A percentile compares a stretch with the other conserved stretches of the same genome.
Evolutionary conservation across 2,797 vertebrate species (phyloP).

Genomic region (Xyrichtys novacula): DNA sequence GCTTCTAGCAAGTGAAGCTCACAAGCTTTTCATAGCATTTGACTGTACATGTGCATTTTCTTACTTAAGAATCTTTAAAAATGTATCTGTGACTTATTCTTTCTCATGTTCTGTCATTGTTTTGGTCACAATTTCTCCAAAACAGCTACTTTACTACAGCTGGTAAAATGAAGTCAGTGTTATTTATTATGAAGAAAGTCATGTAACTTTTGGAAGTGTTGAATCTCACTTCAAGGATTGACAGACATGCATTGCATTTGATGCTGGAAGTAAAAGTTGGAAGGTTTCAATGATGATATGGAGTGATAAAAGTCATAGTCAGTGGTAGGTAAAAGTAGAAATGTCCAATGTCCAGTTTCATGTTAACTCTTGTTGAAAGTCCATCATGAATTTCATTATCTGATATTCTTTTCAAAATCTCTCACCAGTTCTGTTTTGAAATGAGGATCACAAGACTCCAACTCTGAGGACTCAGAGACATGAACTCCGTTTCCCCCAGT

Average conservation of each 20-base stretch:
- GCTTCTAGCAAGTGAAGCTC: too few relatives aligned
- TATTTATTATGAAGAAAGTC: not conserved
- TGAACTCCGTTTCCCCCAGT: constrained; percentile 92
- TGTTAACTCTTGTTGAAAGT: not conserved
- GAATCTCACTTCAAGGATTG: not conserved
- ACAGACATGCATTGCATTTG: not conserved
- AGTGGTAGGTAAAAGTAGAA: not conserved
- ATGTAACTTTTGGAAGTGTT: not conserved
- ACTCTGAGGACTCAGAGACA: constrained; percentile 71
- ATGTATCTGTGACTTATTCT: constrained; percentile 9
- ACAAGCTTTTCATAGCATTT: not conserved
- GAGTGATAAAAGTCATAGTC: not conserved
- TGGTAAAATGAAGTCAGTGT: not conserved
- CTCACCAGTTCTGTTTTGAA: constrained; percentile 46
- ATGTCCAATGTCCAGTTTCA: not conserved
- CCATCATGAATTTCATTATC: constrained; percentile 18
- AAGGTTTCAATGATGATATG: not conserved
- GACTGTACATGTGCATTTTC: not conserved
- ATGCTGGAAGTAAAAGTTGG: not conserved
- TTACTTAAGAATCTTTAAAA: too few relatives aligned
- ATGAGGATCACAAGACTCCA: constrained; percentile 53
- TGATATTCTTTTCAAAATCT: not conserved
- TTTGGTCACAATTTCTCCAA: not conserved
- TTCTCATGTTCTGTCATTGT: not conserved
- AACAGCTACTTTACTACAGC: not conserved